Evolutionary conservation across 2,113 vertebrate species (phyloP).

Genomic region (Notiomystis cincta): DNA sequence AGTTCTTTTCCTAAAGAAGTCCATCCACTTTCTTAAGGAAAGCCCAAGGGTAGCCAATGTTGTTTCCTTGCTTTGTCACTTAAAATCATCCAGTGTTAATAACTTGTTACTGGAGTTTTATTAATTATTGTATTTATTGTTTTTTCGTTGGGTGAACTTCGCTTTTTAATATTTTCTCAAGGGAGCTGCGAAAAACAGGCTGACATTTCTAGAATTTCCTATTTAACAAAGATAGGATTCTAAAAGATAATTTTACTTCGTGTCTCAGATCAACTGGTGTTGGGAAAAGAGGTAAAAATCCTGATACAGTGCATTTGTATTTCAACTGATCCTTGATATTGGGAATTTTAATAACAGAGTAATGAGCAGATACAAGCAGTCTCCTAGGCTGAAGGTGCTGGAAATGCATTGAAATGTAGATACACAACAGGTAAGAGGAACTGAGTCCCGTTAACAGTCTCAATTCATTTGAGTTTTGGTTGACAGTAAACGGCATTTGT

Average conservation of each 20-base stretch:
- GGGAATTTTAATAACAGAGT: neutral
- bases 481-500: neutral
- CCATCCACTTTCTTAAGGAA: neutral
- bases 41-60: neutral
- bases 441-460: neutral
- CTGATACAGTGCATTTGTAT: neutral
- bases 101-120: neutral
- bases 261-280: neutral
- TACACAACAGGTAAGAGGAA: neutral
- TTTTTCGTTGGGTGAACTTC: accelerated
- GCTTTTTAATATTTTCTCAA: neutral
- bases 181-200: neutral
- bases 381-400: neutral
- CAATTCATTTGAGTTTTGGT: neutral
- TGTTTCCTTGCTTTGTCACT: neutral
- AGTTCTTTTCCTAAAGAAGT: slow-evolving; percentile 53
- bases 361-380: neutral
- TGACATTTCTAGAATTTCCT: neutral
- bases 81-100: neutral
- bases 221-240: neutral
- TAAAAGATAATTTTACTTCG: neutral
- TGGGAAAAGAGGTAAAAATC: neutral
- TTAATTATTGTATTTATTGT: neutral
- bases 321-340: neutral
- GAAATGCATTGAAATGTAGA: neutral